Evolutionary conservation across 2,888 invertebrate species (phyloP), one percentile per base, ranked within the genome.

Genomic region (Poecilobothrus nobilitatus): DNA sequence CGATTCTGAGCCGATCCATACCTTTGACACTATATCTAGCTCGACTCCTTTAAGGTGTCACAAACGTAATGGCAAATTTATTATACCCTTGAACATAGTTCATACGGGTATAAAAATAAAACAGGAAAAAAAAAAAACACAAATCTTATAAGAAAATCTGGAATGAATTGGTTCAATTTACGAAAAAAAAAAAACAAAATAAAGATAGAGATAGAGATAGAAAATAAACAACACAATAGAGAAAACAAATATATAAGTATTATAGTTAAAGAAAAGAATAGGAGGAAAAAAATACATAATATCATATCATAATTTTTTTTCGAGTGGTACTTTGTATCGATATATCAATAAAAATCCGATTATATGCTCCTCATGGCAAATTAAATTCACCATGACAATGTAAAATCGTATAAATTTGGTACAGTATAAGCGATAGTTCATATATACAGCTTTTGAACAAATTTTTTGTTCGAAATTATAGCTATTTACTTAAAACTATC

Each of bases 321-420:
- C 8, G 10, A 37, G 37, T 37, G 12, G 37, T 10, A 37, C 12
- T 18, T 6, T 53, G 15, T 53, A 53, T 53, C n/a, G 53, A 53
- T n/a, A 12, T 44, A 44, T 44, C 12, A 44, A 44, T 44, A 44
- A 44, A 44, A 44, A 44, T 44, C 44, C 44, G 44, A 44, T 44
- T 44, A 44, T 44, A 15, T 44, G 44, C 44, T 44, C 44, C 44
- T 44, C 15, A 44, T 44, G 44, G 53, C 18, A 53, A 53, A 53
- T 53, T 53, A 53, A 53, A 53, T 53, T 53, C 53, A 53, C 53
- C 53, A 53, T 53, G 53, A 18, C 18, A n/a, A 53, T 53, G n/a
- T 53, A 6, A 3, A 37, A 27, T 27, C 12, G 37, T 37, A 37
- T 37, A 4, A 2, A 27, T 27, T 27, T 8, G 2, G 37, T 37